Evolutionary conservation across 2,797 vertebrate species (phyloP), one percentile per base, ranked within the genome.

Genomic region (Podargus strigoides): DNA sequence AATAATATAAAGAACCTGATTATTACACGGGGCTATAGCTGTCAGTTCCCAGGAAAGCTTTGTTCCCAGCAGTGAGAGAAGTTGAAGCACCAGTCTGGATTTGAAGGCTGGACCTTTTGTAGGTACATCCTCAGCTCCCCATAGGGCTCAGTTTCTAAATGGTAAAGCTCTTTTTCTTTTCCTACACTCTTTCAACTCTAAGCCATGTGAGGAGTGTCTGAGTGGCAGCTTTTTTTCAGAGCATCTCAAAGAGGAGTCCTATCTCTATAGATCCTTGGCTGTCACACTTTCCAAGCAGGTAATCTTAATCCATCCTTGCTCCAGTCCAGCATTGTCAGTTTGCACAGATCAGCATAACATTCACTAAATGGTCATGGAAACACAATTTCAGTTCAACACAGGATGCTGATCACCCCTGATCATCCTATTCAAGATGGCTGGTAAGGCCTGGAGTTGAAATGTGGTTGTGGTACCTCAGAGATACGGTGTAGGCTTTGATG

Each of bases 311-410:
- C 3, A 0, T 44, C 64, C 75, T 63, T 17, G 0, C 52, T 74
- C 14, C 64, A 30, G 44, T 47, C 10, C 19, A 17, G 11, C 5
- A 1, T 24, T 75, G 53, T 46, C 67, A 49, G 59, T 39, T 62
- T 75, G 42, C 42, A 42, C 22, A 46, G 14, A 9, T 47, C 27
- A 36, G 47, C 46, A 74, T 64, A 69, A 50, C 1, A 12, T 41
- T 46, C 44, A 24, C 36, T n/a, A 9, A 42, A 16, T 3, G 13
- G 36, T 41, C 41, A 3, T 5, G 34, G 42, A 63, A 26, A 22
- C 53, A 2, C 13, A 16, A 3, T 13, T 78, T 9, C 1, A 5
- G 49, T 66, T 58, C 66, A 55, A 46, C 32, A 9, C 0, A 0
- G 53, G 36, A 7, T 10, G 20, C 6, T 69, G 44, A 21, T 62